Base-by-base conservation (phyloP, 2,888 invertebrate genomes). In the Yponomeuta evonymella region DNA sequence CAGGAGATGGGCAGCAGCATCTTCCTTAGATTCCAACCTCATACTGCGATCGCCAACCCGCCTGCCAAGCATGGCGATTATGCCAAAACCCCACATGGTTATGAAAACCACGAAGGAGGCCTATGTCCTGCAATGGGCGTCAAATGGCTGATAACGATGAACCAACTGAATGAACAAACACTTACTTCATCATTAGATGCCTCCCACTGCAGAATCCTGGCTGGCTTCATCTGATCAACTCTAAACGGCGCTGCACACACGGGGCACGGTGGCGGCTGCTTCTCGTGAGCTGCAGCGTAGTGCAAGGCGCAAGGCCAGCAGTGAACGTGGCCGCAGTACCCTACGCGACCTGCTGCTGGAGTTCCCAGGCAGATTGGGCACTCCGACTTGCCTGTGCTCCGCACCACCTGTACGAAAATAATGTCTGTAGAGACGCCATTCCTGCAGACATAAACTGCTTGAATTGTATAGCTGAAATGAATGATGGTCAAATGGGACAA, bases 261-360 rank as follows among this genome's bases (percentile, higher is more conserved):
- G 0, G 99, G 99, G 85, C 99, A 99, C 0, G 91, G 92, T 9
- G 91, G 92, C 92, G 96, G 96, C 36, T 94, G 90, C 81, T 96
- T 95, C 78, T 98, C 98, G 70, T 96, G 96, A 2, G 98, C 91
- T 0, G 97, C 95, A 65, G 98, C 93, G 83, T 98, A 98, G 86
- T 98, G 98, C 69, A 99, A 93, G 77, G 98, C 95, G 82, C 99
- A 99, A 0, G 98, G 94, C 98, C 98, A 99, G 87, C 99, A 99
- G 86, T 97, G 98, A 74, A 98, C 96, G 83, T 99, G 99, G 11
- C 99, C 98, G 85, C 99, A 99, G 65, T 96, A 94, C 0, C 98
- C 98, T 82, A 98, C 97, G 87, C 98, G 97, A 1, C 96, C 98
- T 71, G 98, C 97, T 70, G 95, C 93, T 4, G 98, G 98, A 58